A percentile compares a stretch with the other conserved stretches of the same genome.
These are phyloP conservation scores for Drosophila pectinifera DNA, from an alignment of 1,140 invertebrate species.

Conservation along the genomic window DNA sequence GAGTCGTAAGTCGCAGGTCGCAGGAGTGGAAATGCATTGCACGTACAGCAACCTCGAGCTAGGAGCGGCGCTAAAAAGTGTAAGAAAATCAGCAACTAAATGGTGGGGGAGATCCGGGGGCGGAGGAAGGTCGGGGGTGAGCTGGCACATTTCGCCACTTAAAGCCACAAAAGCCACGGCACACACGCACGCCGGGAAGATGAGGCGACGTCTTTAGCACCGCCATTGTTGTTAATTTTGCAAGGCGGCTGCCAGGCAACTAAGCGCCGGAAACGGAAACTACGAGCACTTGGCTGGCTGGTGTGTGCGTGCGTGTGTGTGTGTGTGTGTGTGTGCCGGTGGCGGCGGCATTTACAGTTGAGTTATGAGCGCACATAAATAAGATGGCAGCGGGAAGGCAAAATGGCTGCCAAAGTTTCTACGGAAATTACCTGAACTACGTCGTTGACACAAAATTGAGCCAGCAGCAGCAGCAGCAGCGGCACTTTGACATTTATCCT, in stretches of 20 bases:
- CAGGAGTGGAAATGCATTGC: conserved; percentile 30
- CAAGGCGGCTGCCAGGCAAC: conserved; percentile 59
- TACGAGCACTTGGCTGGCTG: conserved; percentile 69
- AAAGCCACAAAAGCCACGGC: conserved; percentile 81
- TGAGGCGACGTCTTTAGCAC: conserved; percentile 73
- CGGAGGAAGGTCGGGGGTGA: conserved; percentile 35
- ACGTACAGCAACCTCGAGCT: conserved; percentile 59
- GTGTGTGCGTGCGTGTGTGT: conserved; percentile 19
- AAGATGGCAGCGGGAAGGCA: conserved; percentile 73
- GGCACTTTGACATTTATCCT: conserved; percentile 63
- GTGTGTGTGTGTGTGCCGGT: conserved; percentile 38
- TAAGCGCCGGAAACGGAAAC: conserved; percentile 79
- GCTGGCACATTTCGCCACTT: conserved; percentile 76
- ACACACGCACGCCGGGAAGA: conserved; percentile 46
- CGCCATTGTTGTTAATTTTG: conserved; percentile 83
- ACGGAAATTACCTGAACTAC: conserved; percentile 78
- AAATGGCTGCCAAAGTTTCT: conserved; percentile 78
- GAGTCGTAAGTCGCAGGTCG: conserved; percentile 17
- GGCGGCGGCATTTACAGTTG: conserved; percentile 73
- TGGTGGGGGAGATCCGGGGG: conserved; percentile 20
- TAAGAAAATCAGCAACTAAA: conserved; percentile 78
- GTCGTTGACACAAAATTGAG: conserved; percentile 79
- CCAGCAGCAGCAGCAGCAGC: conserved; percentile 25
- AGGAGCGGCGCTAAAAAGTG: conserved; percentile 68
- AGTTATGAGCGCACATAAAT: conserved; percentile 80